phyloP scores from a whole-genome alignment of 2,113 vertebrate species.

The Athene noctua region DNA sequence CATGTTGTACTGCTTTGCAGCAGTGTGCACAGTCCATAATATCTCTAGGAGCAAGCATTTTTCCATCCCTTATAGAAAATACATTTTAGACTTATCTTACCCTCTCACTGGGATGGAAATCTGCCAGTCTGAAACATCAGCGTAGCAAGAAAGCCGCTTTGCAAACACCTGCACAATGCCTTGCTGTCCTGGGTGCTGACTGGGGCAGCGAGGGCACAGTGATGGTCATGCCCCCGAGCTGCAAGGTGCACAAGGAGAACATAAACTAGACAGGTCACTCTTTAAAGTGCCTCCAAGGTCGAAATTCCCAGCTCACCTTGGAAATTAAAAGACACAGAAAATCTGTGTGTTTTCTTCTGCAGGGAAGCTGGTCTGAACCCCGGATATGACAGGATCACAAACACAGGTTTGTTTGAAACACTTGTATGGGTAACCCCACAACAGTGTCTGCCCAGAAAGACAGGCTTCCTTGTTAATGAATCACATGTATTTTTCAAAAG shows the following conservation, averaged over 20 bases:
- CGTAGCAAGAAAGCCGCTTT: not conserved
- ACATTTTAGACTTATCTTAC: not conserved
- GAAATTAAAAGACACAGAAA: not conserved
- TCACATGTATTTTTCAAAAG: not conserved
- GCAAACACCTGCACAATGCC: not conserved
- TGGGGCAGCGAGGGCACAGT: rapidly evolving
- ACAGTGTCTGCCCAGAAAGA: not conserved
- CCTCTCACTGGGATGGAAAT: not conserved
- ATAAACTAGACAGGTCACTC: not conserved
- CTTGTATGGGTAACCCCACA: not conserved
- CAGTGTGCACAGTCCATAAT: not conserved
- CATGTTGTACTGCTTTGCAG: not conserved
- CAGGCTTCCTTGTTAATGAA: not conserved
- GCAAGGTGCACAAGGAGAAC: not conserved
- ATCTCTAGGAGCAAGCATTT: not conserved
- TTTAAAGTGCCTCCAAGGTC: not conserved
- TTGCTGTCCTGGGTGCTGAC: not conserved
- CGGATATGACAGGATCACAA: not conserved
- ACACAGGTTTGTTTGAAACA: not conserved
- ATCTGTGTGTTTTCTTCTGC: not conserved
- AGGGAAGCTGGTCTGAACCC: not conserved
- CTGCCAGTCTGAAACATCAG: not conserved
- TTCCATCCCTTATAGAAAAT: not conserved
- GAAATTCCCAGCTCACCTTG: not conserved
- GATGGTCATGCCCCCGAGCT: not conserved